phyloP scores from a whole-genome alignment of 2,797 vertebrate species.

The Sebastes iracundus region DNA sequence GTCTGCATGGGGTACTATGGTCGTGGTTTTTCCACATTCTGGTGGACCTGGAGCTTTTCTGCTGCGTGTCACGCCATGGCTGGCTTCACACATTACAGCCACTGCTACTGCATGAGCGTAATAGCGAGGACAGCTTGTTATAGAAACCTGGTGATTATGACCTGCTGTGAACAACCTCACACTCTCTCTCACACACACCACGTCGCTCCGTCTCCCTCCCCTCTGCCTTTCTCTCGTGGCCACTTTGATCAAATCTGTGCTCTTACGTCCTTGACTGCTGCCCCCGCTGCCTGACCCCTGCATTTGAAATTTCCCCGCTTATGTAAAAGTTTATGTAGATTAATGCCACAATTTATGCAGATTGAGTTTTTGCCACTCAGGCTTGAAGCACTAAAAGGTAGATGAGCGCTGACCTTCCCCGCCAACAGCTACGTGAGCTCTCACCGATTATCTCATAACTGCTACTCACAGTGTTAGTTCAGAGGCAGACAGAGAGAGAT shows the following conservation, averaged over 20 bases:
- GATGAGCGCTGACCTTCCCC: constrained; percentile 71
- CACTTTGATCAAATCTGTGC: constrained; percentile 73
- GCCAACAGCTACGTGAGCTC: constrained; percentile 64
- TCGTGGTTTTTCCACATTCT: not conserved
- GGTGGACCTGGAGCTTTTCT: constrained; percentile 2
- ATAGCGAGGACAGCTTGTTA: constrained; percentile 56
- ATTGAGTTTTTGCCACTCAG: constrained; percentile 74
- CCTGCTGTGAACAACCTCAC: constrained; percentile 59
- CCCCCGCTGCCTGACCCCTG: constrained; percentile 65
- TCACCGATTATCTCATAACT: constrained; percentile 66
- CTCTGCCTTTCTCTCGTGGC: constrained; percentile 62
- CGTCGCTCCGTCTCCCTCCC: constrained; percentile 8
- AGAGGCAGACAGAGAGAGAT: constrained; percentile 24
- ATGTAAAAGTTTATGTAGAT: constrained; percentile 81
- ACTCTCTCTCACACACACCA: constrained; percentile 8
- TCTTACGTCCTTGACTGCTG: constrained; percentile 75
- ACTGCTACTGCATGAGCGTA: constrained; percentile 44
- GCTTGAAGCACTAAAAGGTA: constrained; percentile 73
- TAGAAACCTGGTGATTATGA: constrained; percentile 64
- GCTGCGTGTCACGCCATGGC: not conserved
- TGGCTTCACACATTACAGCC: constrained; percentile 30
- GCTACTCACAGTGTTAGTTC: constrained; percentile 34
- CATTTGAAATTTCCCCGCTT: constrained; percentile 71
- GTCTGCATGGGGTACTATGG: not conserved
- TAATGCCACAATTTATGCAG: constrained; percentile 79